These are phyloP conservation scores for Sylvilagus bachmani DNA, from an alignment of 2,113 vertebrate species.

Conservation along the genomic window DNA sequence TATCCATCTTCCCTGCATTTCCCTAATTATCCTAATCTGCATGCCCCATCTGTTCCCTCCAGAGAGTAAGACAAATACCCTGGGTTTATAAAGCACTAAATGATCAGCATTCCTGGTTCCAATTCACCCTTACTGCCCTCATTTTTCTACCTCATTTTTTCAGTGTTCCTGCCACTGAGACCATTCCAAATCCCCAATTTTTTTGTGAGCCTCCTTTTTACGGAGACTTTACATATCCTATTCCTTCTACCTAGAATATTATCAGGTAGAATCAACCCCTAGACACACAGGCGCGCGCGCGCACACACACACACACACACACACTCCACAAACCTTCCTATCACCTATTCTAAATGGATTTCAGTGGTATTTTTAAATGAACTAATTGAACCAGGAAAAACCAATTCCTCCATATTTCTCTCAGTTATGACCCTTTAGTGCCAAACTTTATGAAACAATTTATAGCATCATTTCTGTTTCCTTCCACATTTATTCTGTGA, in stretches of 20 bases:
- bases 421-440: background rate
- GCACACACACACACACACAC: background rate
- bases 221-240: background rate
- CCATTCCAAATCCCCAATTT: background rate
- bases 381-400: background rate
- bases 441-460: background rate
- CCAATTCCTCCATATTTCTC: background rate
- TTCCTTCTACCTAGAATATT: background rate
- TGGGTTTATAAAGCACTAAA: background rate
- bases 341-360: background rate
- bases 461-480: background rate
- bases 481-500: background rate
- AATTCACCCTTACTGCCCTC: background rate
- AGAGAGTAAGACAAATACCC: background rate
- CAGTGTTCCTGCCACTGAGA: background rate
- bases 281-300: rapidly evolving
- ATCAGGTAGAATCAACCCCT: background rate
- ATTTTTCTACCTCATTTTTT: background rate
- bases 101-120: background rate
- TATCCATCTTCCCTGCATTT: background rate
- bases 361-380: background rate
- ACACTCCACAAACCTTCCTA: background rate
- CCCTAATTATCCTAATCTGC: background rate
- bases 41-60: background rate
- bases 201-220: background rate